phyloP scores from a whole-genome alignment of 2,888 invertebrate genomes.

The Mongoloraphidia duomilia region DNA sequence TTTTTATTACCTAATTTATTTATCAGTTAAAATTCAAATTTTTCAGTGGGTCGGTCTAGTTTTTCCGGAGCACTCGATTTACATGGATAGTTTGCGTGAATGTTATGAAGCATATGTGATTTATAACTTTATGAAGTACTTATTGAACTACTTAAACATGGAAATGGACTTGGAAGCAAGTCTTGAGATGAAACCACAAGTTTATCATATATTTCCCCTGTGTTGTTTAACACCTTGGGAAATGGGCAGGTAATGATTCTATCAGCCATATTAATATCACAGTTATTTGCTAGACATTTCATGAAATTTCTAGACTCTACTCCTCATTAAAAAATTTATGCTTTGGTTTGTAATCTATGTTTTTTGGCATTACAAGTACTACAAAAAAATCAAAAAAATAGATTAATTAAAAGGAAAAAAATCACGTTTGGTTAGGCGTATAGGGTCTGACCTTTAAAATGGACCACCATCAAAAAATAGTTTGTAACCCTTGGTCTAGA shows the following conservation, averaged over 20 bases:
- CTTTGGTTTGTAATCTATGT: too few relatives aligned
- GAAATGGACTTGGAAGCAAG: constrained; percentile 74
- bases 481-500: too few relatives aligned
- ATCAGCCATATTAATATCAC: too few relatives aligned
- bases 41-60: constrained; percentile 72
- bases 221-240: constrained; percentile 87
- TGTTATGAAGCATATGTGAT: constrained; percentile 97
- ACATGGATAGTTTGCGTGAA: constrained; percentile 83
- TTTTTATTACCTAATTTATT: constrained; percentile 12
- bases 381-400: too few relatives aligned
- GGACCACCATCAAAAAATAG: too few relatives aligned
- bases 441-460: too few relatives aligned
- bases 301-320: background rate
- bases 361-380: too few relatives aligned
- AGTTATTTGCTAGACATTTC: background rate
- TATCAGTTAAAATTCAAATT: background rate
- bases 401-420: too few relatives aligned
- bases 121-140: constrained; percentile 93
- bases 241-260: constrained; percentile 61
- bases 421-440: too few relatives aligned
- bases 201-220: constrained; percentile 78
- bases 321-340: too few relatives aligned
- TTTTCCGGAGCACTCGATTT: constrained; percentile 78
- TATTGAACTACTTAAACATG: constrained; percentile 78
- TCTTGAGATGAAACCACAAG: constrained; percentile 69